Evolutionary conservation across 2,797 vertebrate genomes (phyloP).

Genomic region (Poecilia gillii): DNA sequence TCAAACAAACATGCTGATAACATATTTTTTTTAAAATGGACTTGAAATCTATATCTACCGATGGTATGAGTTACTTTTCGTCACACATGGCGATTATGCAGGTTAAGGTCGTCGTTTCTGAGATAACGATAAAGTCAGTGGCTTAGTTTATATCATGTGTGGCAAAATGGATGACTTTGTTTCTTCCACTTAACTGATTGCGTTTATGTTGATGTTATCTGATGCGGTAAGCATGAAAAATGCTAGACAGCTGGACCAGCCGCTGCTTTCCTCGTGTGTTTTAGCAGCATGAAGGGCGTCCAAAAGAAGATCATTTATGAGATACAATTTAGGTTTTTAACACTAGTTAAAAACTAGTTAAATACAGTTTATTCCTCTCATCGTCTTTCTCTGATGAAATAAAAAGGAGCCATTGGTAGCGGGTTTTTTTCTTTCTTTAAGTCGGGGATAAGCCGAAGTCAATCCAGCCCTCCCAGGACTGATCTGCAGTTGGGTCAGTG

Average conservation of each 20-base stretch:
- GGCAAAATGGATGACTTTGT: slow-evolving; percentile 1
- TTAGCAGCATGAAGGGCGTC: neutral
- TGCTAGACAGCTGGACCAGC: neutral
- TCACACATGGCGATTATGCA: neutral
- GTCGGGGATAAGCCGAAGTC: slow-evolving; percentile 59
- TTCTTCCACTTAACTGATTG: neutral
- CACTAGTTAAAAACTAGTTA: too few relatives aligned
- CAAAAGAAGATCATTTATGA: neutral
- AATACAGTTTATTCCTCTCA: slow-evolving; percentile 9
- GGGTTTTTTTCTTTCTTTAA: slow-evolving; percentile 68
- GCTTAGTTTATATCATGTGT: neutral
- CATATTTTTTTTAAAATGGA: too few relatives aligned
- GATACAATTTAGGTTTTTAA: slow-evolving; percentile 17
- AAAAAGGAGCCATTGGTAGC: slow-evolving; percentile 70
- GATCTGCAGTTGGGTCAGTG: slow-evolving; percentile 50
- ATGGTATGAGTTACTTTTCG: neutral
- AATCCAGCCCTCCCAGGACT: slow-evolving; percentile 63
- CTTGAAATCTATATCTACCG: neutral
- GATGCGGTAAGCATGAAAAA: neutral
- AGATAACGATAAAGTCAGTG: neutral
- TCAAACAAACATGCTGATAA: neutral
- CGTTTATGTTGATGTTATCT: slow-evolving; percentile 1
- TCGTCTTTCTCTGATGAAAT: slow-evolving; percentile 54
- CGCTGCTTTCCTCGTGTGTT: neutral
- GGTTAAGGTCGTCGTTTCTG: neutral